Percentiles rank a stretch among this genome's conserved stretches.
Conservation (phyloP, 1,140 invertebrate species). For the Drosophila murphyi region DNA sequence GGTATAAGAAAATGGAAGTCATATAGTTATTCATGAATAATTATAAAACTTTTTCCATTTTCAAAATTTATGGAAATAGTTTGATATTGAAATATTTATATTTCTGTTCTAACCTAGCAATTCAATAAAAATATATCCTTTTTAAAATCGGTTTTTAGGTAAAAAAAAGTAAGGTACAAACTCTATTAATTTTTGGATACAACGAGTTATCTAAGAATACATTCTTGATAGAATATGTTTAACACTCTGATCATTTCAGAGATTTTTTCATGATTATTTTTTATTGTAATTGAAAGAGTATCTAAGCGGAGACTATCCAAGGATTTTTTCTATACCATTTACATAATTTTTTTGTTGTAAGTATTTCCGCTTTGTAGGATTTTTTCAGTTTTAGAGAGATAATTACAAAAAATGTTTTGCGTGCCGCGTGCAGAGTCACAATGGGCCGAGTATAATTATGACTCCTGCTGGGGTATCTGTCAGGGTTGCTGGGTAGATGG, state of each 20-base stretch:
- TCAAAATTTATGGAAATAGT: too few species aligned
- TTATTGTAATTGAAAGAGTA: background rate
- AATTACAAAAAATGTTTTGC: conserved; percentile 80
- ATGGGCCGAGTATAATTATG: conserved; percentile 74
- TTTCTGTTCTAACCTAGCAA: too few species aligned
- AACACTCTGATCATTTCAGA: background rate
- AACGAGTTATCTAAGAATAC: too few species aligned
- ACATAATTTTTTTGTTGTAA: conserved; percentile 32
- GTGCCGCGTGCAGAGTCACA: conserved; percentile 50
- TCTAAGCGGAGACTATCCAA: background rate
- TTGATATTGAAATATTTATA: too few species aligned
- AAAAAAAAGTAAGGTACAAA: too few species aligned
- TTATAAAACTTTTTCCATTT: too few species aligned
- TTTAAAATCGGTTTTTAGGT: too few species aligned
- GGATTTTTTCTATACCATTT: conserved; percentile 1
- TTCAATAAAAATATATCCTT: too few species aligned
- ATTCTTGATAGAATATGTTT: too few species aligned
- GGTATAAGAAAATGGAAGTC: too few species aligned
- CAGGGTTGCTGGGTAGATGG: conserved; percentile 29
- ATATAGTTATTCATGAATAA: too few species aligned
- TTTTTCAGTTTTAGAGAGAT: conserved; percentile 67
- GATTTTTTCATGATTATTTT: background rate
- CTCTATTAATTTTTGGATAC: too few species aligned
- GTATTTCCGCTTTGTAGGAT: conserved; percentile 37
- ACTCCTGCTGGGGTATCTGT: conserved; percentile 39